A percentile compares a stretch with the other conserved stretches of the same genome.
Evolutionary conservation across 2,888 invertebrate species (phyloP).

Genomic region (Monochamus alternatus): DNA sequence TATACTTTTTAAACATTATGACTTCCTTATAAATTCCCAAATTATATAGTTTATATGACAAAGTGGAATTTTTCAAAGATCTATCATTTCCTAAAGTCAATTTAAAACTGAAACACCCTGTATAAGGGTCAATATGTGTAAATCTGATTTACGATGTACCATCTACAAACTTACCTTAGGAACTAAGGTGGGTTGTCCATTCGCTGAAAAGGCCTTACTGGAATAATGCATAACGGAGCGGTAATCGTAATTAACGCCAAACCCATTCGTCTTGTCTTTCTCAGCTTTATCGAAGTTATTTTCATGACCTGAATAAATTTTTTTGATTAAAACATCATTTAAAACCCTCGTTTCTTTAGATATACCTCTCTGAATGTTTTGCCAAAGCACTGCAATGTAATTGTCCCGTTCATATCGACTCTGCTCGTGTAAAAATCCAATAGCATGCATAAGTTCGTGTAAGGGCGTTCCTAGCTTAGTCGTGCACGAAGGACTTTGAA

Average conservation of each 20-base stretch:
- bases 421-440: constrained; percentile 89
- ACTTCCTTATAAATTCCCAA: too few relatives aligned
- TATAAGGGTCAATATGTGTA: too few relatives aligned
- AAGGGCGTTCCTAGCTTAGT: constrained; percentile 82
- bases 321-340: constrained; percentile 10
- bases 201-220: constrained; percentile 82
- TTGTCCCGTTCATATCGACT: constrained; percentile 84
- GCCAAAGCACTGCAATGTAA: constrained; percentile 76
- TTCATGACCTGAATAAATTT: constrained; percentile 72
- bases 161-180: constrained; percentile 74
- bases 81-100: too few relatives aligned
- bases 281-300: constrained; percentile 82
- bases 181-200: constrained; percentile 81
- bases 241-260: constrained; percentile 84
- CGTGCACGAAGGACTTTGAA: constrained; percentile 83
- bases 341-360: neutral
- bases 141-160: too few relatives aligned
- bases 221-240: constrained; percentile 91
- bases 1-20: too few relatives aligned
- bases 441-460: constrained; percentile 86
- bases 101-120: too few relatives aligned
- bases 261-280: constrained; percentile 75
- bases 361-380: constrained; percentile 79
- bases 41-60: too few relatives aligned
- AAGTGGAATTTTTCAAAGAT: too few relatives aligned